Conservation (phyloP, 1,140 invertebrate species). For the Oryctes rhinoceros region DNA sequence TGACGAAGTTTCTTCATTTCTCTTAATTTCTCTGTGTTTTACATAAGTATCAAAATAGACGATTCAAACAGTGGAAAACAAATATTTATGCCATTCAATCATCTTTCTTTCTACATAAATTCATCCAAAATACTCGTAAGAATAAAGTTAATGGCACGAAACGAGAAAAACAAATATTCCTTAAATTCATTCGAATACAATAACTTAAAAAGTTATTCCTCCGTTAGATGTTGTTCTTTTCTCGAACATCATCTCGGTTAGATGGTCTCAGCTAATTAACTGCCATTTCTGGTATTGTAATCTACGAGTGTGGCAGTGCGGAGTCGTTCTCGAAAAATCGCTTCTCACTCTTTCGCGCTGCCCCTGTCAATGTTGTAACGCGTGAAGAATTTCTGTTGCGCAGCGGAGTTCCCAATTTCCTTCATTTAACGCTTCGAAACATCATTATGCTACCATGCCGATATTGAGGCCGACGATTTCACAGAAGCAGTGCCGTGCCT, state of each 20-base stretch:
- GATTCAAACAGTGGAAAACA: no score
- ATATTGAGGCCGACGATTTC: constrained; percentile 9
- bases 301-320: neutral
- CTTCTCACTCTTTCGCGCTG: neutral
- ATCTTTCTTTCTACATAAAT: no score
- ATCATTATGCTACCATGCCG: neutral
- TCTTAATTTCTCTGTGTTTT: no score
- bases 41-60: no score
- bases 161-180: neutral
- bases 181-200: no score
- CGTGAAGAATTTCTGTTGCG: constrained; percentile 6
- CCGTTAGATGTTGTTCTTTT: neutral
- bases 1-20: no score
- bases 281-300: neutral
- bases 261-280: neutral
- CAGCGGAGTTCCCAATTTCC: neutral
- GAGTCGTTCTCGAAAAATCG: neutral
- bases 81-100: no score
- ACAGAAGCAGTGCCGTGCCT: constrained; percentile 2
- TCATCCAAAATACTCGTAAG: neutral
- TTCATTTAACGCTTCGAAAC: constrained; percentile 6
- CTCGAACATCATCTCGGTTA: neutral
- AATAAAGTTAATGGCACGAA: neutral
- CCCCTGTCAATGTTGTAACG: constrained; percentile 1
- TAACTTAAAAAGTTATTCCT: neutral